phyloP scores from a whole-genome alignment of 92 coral and sea anemone species.

The Zoanthus sansibaricus region DNA sequence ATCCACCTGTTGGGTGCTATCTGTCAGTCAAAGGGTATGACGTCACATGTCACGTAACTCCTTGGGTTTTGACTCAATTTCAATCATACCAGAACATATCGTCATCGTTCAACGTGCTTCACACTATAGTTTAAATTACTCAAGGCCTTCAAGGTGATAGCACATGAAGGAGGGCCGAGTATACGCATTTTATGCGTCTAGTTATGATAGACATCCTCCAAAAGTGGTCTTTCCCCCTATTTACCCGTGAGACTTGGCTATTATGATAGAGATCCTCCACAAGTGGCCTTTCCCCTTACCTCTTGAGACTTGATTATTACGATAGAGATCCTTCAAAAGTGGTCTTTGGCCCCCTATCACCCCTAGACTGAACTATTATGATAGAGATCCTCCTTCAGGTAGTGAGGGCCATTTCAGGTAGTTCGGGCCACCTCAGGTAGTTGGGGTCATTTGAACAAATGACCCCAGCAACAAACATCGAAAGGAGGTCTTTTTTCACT shows the following conservation, averaged over 20 bases:
- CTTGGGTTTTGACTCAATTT: conserved; percentile 4
- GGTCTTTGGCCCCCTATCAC: conserved; percentile 8
- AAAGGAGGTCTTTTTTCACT: conserved; percentile 4
- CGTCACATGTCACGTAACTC: conserved; percentile 6
- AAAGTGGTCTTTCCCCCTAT: conserved; percentile 6
- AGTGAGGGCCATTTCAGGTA: conserved; percentile 6
- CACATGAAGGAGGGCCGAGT: conserved; percentile 9
- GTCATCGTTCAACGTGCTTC: conserved; percentile 6
- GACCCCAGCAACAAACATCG: conserved; percentile 7
- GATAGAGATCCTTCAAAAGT: conserved; percentile 4
- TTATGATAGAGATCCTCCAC: conserved; percentile 1
- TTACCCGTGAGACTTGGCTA: conserved; percentile 6
- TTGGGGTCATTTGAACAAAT: conserved; percentile 4
- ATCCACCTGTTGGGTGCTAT: conserved; percentile 6
- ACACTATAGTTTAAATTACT: conserved; percentile 1
- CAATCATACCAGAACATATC: conserved; percentile 4
- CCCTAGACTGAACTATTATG: conserved; percentile 5
- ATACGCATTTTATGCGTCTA: conserved; percentile 4
- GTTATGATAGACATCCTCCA: conserved; percentile 5
- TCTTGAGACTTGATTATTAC: conserved; percentile 3
- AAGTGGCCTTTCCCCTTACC: conserved; percentile 7
- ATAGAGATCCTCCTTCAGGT: conserved; percentile 6
- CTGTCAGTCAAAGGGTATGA: conserved; percentile 6
- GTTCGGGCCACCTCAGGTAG: conserved; percentile 5
- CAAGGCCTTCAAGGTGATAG: conserved; percentile 6